Base-by-base conservation (phyloP, 2,888 invertebrate species). In the Villa cingulata region DNA sequence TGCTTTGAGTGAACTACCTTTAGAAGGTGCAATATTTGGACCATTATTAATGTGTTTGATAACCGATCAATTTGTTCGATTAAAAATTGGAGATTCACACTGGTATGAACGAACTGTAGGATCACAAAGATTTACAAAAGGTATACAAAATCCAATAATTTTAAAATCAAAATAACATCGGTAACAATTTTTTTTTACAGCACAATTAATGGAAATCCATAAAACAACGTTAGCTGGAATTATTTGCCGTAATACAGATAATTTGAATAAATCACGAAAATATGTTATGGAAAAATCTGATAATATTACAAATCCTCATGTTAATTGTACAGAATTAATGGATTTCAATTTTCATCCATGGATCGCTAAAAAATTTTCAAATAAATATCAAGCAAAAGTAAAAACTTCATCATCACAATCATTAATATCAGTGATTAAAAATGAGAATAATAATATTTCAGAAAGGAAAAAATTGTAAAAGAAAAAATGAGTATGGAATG, bases 1-100 rank as follows among this genome's bases (percentile, higher is more conserved):
- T 0, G 86, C 86, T 0, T 63, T 92, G 37, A 85, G 89, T 15
- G 94, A 95, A 62, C 74, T 74, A 12, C 86, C 86, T 0, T 60
- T 73, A 48, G 67, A 71, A 56, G 86, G 75, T 4, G 81, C 84
- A 2, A 76, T 90, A 18, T 74, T 92, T 44, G 92, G 92, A 0
- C 86, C 91, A 1, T 83, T 90, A 2, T 77, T 91, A 46, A 83
- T 81, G 17, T 94, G 92, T 59, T 72, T 94, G 51, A 72, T 94
- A 41, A 76, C 83, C 0, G 86, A 88, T 70, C 92, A 94, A 71
- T 94, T 92, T 70, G 65, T 80, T 17, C 71, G 88, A 42, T 64
- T 89, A 23, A 87, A 88, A 70, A 65, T 72, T 38, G 92, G 86
- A 0, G 94, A 94, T 68, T 73, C 90, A 41, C 87, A 79, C 71